Percentiles rank a stretch among this genome's conserved stretches.
Evolutionary conservation across 1,140 invertebrate genomes (phyloP).

Genomic region (Cyphomyrmex costatus): DNA sequence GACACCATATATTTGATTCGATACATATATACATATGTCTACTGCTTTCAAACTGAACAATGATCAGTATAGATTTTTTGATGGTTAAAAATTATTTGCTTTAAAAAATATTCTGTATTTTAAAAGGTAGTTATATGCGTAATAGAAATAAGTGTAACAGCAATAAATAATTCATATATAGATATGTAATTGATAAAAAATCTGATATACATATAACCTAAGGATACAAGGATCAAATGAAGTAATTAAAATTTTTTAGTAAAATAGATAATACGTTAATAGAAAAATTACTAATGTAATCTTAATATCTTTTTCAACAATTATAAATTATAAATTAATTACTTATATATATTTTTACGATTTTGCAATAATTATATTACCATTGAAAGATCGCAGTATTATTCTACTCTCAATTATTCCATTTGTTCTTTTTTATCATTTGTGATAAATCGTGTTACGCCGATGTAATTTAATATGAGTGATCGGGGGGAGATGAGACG

Average conservation of each 20-base stretch:
- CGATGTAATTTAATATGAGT: conserved; percentile 60
- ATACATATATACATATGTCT: conserved; percentile 19
- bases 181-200: neutral
- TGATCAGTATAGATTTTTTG: neutral
- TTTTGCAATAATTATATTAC: conserved; percentile 1
- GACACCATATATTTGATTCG: neutral
- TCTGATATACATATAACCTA: neutral
- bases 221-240: neutral
- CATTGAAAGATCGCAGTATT: neutral
- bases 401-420: conserved; percentile 5
- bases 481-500: conserved; percentile 66
- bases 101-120: neutral
- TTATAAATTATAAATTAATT: neutral
- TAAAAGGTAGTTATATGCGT: neutral
- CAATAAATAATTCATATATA: neutral
- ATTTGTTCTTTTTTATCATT: conserved; percentile 2
- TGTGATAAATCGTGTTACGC: conserved; percentile 23
- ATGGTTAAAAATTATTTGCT: neutral
- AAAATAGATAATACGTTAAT: neutral
- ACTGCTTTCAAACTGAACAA: neutral
- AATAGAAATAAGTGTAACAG: neutral
- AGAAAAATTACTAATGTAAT: neutral
- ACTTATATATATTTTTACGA: neutral
- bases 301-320: neutral
- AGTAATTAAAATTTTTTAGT: neutral